Evolutionary conservation across 2,797 vertebrate genomes (phyloP), one percentile per base, ranked within the genome.

Genomic region (Gymnodraco acuticeps): DNA sequence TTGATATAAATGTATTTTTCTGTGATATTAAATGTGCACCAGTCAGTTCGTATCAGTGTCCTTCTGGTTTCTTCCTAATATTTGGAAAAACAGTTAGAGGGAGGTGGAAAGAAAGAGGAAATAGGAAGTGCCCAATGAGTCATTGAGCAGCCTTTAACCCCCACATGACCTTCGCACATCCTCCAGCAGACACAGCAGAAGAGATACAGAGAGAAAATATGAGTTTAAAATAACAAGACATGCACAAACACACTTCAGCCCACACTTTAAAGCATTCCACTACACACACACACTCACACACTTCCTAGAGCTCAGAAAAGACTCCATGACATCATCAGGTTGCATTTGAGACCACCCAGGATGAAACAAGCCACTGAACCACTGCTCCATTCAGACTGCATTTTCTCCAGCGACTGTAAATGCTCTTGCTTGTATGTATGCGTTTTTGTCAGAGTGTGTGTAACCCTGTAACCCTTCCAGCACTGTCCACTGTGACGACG

Each of bases 51-150:
- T 13, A 23, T 70, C 46, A 8, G 19, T 31, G 14, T 56, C 45
- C 64, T 80, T 51, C 42, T 42, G 48, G 66, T 64, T 58, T 74
- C 75, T 42, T 72, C 33, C 45, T 13, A 46, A 62, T 33, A 75
- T 62, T 73, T 62, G 10, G 17, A 73, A 61, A 84, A 87, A 86
- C 81, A 86, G 86, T 84, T 85, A 86, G 52, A 69, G 68, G 80
- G 73, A 81, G 33, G 10, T 16, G 41, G 2, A 43, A 64, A 61
- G 82, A 31, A 58, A 15, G 38, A 42, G 66, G 79, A 90, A 89
- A 83, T 5, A 64, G 81, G 81, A 88, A 92, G 75, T 23, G 51
- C 61, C 68, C 16, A 15, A 50, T 64, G 53, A 85, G 52, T 81
- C 78, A 77, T 47, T 0, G 1, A 64, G 38, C 0, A 11, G 53